Base-by-base conservation (phyloP, 2,797 vertebrate genomes). In the Trachurus trachurus region DNA sequence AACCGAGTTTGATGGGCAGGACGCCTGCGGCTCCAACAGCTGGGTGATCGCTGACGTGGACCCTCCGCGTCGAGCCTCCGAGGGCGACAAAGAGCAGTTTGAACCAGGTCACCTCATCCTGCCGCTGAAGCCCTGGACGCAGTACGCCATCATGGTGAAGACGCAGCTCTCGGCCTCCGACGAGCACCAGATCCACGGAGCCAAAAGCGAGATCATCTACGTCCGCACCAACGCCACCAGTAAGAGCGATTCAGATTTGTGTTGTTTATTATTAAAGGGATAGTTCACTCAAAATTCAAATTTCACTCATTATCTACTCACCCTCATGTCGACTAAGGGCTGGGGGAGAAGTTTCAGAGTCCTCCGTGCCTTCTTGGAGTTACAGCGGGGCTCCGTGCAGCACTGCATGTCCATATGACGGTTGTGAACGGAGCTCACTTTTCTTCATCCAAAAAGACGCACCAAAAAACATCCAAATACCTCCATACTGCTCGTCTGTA, bases 1-100 rank as follows among this genome's bases (percentile, higher is more conserved):
- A 88, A 99, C 98, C 0, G 98, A 99, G 94, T 99, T 99, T n/a
- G 98, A 99, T 0, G 98, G 98, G 19, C 98, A 98, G 88, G 98
- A 99, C 0, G 98, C 98, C 0, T 99, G 98, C 0, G 98, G 98
- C 61, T 98, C 98, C 64, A 99, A 99, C 90, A 99, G 98, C 90
- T 99, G 98, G 98, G 97, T 97, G 0, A 98, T 99, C 6, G 96
- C 97, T 11, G 98, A 99, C 15, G 96, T 99, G 21, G 98, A 99
- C 9, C 96, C 98, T 0, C 98, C 98, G 0, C 90, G 84, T 0
- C 95, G 98, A 7, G 92, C 95, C 4, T 93, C 93, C 0, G 97
- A 98, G 1, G 94, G 93, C 19, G 94, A 95, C 22, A 97, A 95
- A 69, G 89, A 94, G 0, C 94, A 95, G 62, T 42, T 58, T 12